phyloP scores from a whole-genome alignment of 1,140 invertebrate genomes.

The Ips nitidus region DNA sequence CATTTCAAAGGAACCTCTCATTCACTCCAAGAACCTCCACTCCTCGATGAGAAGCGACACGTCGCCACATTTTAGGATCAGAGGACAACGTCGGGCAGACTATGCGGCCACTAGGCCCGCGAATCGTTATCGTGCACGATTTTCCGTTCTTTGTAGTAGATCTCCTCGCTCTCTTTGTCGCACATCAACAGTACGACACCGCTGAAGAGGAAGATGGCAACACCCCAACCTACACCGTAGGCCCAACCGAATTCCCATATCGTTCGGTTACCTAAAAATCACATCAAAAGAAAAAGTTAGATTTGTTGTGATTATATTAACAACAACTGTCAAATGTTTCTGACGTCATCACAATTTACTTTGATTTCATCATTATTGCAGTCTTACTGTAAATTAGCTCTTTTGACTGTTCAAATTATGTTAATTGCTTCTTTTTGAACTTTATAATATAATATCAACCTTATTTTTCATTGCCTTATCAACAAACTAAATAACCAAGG shows the following conservation, averaged over 20 bases:
- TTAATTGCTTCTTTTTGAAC: no score
- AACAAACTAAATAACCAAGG: no score
- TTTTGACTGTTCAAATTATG: no score
- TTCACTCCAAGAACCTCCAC: slow-evolving; percentile 38
- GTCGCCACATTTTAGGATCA: slow-evolving; percentile 50
- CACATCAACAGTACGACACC: slow-evolving; percentile 90
- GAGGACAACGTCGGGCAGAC: slow-evolving; percentile 77
- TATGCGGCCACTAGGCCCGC: slow-evolving; percentile 72
- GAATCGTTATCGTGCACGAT: slow-evolving; percentile 73
- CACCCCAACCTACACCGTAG: slow-evolving; percentile 96
- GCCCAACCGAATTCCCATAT: slow-evolving; percentile 97
- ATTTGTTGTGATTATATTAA: no score
- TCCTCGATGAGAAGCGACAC: slow-evolving; percentile 44
- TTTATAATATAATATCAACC: no score
- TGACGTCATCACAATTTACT: no score
- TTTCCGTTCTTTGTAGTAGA: slow-evolving; percentile 96
- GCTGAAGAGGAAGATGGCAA: slow-evolving; percentile 93
- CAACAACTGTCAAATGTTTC: no score
- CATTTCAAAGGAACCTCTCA: slow-evolving; percentile 45
- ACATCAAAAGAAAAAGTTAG: not conserved
- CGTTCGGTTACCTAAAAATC: slow-evolving; percentile 71
- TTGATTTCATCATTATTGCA: no score
- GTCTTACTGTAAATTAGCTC: no score
- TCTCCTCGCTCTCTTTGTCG: slow-evolving; percentile 97
- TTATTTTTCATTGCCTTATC: no score